These are phyloP conservation scores for Hemibagrus wyckioides DNA, from an alignment of 2,113 vertebrate species.

Conservation along the genomic window DNA sequence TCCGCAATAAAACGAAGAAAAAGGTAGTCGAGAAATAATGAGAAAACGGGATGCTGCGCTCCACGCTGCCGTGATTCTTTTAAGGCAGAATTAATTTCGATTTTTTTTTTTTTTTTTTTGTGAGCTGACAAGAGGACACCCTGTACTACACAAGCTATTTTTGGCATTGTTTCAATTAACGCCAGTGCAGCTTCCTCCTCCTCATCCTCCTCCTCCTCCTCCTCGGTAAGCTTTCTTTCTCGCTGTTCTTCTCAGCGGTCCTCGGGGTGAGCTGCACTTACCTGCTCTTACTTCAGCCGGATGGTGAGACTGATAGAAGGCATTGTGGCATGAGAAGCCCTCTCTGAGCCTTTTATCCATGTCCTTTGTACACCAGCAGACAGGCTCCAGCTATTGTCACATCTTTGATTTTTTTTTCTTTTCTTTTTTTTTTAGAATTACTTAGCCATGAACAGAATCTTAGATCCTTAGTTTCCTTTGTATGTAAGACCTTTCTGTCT, in stretches of 20 bases:
- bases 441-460: neutral
- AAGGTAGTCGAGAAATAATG: constrained; percentile 16
- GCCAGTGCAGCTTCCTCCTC: neutral
- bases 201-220: neutral
- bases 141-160: constrained; percentile 16
- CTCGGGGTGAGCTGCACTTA: neutral
- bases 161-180: constrained; percentile 39
- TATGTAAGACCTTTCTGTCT: constrained; percentile 59
- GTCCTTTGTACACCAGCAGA: constrained; percentile 14
- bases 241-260: neutral
- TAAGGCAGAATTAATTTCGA: neutral
- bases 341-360: constrained; percentile 33
- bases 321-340: constrained; percentile 18
- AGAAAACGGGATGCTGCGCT: neutral
- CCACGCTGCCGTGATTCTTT: neutral
- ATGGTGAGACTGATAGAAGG: constrained; percentile 24
- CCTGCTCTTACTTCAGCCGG: constrained; percentile 17
- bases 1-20: neutral
- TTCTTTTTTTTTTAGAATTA: neutral
- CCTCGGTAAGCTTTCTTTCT: neutral
- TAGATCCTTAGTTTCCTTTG: constrained; percentile 43
- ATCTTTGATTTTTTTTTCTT: constrained; percentile 28
- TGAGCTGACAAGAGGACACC: neutral
- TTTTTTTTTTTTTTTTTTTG: neutral
- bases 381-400: constrained; percentile 32